Evolutionary conservation across 2,797 vertebrate species (phyloP).

Genomic region (Hylomyscus alleni): DNA sequence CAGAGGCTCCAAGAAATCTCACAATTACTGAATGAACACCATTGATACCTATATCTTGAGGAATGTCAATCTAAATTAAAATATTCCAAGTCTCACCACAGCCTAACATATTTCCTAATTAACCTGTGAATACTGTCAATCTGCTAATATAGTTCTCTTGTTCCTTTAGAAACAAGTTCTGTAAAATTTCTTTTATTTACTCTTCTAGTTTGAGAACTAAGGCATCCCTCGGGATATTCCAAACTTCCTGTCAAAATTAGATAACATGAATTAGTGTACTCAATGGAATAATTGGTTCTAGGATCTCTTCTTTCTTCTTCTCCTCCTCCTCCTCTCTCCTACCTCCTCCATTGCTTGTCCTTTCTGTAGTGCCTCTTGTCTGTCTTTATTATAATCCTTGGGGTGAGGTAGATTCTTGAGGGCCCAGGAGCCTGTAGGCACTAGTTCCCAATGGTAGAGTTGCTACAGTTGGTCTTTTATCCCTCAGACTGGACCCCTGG

Average conservation of each 20-base stretch:
- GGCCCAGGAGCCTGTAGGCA: not conserved
- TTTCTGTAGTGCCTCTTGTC: not conserved
- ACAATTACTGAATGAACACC: slow-evolving; percentile 41
- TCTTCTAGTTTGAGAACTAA: slow-evolving; percentile 46
- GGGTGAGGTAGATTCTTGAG: not conserved
- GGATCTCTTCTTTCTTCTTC: not conserved
- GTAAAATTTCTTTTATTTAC: slow-evolving; percentile 77
- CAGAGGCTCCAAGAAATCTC: slow-evolving; percentile 28
- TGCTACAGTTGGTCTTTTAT: not conserved
- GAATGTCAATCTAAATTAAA: slow-evolving; percentile 73
- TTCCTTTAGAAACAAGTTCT: slow-evolving; percentile 73
- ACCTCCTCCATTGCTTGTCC: no score
- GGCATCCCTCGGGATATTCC: slow-evolving; percentile 31
- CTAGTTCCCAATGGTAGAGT: not conserved
- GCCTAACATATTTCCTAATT: slow-evolving; percentile 80
- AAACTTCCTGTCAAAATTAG: slow-evolving; percentile 61
- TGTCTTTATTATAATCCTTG: not conserved
- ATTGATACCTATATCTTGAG: slow-evolving; percentile 66
- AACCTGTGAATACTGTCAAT: slow-evolving; percentile 81
- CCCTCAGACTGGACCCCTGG: not conserved
- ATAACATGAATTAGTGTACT: slow-evolving; percentile 8
- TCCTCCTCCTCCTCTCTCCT: no score
- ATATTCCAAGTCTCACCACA: slow-evolving; percentile 69
- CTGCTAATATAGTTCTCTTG: slow-evolving; percentile 76
- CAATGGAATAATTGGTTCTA: slow-evolving; percentile 6